These are phyloP conservation scores for Pristionchus exspectatus DNA, from an alignment of 2,888 invertebrate genomes.

Conservation along the genomic window DNA sequence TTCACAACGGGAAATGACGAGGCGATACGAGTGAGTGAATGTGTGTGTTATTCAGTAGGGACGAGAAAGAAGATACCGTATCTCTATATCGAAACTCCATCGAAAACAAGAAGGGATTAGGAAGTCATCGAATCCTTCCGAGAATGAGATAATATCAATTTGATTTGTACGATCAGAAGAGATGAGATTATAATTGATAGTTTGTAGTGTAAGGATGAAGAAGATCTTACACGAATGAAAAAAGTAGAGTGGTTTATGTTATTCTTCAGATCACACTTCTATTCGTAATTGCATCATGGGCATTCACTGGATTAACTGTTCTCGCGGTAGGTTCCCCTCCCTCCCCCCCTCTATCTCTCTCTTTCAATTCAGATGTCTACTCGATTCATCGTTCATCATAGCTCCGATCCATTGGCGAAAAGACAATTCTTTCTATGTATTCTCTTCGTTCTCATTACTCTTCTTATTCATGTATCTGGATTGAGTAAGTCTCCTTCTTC, in stretches of 20 bases:
- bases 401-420: slow-evolving; percentile 41
- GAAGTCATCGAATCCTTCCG: not conserved
- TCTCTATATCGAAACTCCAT: not conserved
- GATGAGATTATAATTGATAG: slow-evolving; percentile 3
- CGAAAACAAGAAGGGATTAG: not conserved
- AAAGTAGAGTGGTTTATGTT: not conserved
- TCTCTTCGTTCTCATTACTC: not conserved
- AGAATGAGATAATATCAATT: not conserved
- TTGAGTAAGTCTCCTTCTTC: slow-evolving; percentile 15
- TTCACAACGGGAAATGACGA: not conserved
- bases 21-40: not conserved
- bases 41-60: not conserved
- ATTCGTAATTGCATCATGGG: not conserved
- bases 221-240: not conserved
- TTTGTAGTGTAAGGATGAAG: not conserved
- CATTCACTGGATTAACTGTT: not conserved
- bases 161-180: not conserved
- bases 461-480: slow-evolving; percentile 28
- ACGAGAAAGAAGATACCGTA: not conserved
- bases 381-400: slow-evolving; percentile 32
- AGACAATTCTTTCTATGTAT: slow-evolving; percentile 50
- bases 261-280: not conserved
- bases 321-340: not conserved
- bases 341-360: not conserved
- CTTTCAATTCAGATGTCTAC: not conserved